Evolutionary conservation across 2,797 vertebrate species (phyloP).

Genomic region (Pampus argenteus): DNA sequence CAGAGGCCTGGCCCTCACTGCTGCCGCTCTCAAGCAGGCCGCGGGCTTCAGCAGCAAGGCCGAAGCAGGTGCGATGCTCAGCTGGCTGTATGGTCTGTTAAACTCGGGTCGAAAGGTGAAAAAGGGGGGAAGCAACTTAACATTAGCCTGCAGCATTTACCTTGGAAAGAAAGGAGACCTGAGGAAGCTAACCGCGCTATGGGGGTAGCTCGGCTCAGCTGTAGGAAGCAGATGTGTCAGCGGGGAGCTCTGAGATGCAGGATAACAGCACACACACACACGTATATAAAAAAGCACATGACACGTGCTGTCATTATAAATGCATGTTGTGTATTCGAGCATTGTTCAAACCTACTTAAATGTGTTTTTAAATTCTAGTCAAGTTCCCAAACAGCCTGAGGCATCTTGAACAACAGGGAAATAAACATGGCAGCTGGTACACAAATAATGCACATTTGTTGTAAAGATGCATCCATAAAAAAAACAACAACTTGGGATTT

Average conservation of each 20-base stretch:
- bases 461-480: neutral
- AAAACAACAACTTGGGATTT: neutral
- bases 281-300: neutral
- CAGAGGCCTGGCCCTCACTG: conserved; percentile 93
- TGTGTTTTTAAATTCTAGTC: conserved; percentile 28
- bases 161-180: neutral
- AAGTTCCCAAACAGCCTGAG: conserved; percentile 6
- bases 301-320: neutral
- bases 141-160: neutral
- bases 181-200: neutral
- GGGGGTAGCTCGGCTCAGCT: neutral
- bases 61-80: conserved; percentile 87
- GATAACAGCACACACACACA: conserved; percentile 31
- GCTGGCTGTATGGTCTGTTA: neutral
- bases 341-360: conserved; percentile 7
- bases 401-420: neutral
- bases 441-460: conserved; percentile 1
- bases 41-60: conserved; percentile 94
- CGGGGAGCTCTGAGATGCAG: conserved; percentile 22
- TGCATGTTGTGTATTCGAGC: neutral
- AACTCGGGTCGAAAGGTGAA: neutral
- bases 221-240: conserved; percentile 16
- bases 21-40: conserved; percentile 95
- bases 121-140: neutral
- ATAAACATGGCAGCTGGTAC: neutral